phyloP scores from a whole-genome alignment of 1,140 invertebrate species.

The Wasmannia auropunctata region DNA sequence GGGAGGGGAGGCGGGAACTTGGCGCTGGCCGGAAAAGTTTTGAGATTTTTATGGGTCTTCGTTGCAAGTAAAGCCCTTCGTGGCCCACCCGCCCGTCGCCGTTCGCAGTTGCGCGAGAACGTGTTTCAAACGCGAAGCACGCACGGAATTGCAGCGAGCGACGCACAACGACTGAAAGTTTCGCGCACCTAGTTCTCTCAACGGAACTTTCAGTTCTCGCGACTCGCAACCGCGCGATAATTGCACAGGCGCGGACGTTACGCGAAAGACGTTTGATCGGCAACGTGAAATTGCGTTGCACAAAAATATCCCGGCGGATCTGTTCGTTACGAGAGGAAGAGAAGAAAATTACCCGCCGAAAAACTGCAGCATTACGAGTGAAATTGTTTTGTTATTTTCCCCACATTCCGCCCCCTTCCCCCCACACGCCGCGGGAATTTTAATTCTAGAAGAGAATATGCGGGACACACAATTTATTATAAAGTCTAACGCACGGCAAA shows the following conservation, averaged over 20 bases:
- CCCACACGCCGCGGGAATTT: background rate
- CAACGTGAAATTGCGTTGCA: background rate
- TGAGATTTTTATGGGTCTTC: conserved; percentile 70
- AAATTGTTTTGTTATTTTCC: background rate
- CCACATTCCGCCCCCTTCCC: too few species aligned
- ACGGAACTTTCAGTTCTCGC: conserved; percentile 13
- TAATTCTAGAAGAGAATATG: background rate
- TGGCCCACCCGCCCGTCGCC: background rate
- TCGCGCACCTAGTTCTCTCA: background rate
- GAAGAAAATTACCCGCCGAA: background rate
- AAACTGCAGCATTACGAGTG: background rate
- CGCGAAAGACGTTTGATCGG: conserved; percentile 3
- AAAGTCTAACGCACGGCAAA: background rate
- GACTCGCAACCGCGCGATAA: conserved; percentile 53
- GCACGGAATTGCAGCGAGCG: conserved; percentile 42
- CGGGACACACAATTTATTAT: background rate
- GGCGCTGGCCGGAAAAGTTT: conserved; percentile 65
- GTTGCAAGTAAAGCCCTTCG: conserved; percentile 44
- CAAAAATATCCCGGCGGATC: background rate
- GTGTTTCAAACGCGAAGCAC: conserved; percentile 23
- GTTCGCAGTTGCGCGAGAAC: background rate
- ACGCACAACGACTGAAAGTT: conserved; percentile 54
- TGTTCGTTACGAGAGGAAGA: background rate
- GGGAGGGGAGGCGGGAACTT: too few species aligned
- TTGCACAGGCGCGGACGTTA: conserved; percentile 45